These are phyloP conservation scores for Xiphias gladius DNA, from an alignment of 2,113 vertebrate species.

Conservation along the genomic window DNA sequence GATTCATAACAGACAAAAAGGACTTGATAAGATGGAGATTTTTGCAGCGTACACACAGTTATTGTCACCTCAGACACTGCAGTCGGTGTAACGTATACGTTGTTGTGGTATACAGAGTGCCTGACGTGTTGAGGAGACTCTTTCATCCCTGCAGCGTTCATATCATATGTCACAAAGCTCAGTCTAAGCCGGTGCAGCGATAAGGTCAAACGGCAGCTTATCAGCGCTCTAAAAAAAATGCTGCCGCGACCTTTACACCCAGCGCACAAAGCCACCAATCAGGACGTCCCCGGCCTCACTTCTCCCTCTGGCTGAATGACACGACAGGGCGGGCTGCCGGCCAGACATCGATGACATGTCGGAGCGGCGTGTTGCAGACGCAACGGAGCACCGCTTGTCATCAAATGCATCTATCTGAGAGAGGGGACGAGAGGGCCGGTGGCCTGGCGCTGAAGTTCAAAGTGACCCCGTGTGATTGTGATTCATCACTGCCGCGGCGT, in stretches of 20 bases:
- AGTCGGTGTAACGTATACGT: neutral
- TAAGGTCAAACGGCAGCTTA: constrained; percentile 71
- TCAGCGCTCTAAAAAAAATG: constrained; percentile 22
- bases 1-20: too few species aligned
- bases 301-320: neutral
- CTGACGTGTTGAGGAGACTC: constrained; percentile 3
- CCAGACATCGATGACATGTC: constrained; percentile 64
- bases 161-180: constrained; percentile 57
- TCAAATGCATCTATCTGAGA: constrained; percentile 66
- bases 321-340: neutral
- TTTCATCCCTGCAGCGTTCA: constrained; percentile 58
- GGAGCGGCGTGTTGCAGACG: constrained; percentile 59
- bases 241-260: constrained; percentile 61
- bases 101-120: neutral
- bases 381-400: constrained; percentile 62
- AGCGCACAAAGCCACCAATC: constrained; percentile 20
- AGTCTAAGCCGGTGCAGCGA: constrained; percentile 15
- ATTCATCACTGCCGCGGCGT: constrained; percentile 59
- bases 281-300: neutral
- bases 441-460: constrained; percentile 57
- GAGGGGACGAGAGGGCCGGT: constrained; percentile 10
- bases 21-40: too few species aligned
- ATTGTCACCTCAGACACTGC: neutral
- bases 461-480: constrained; percentile 55
- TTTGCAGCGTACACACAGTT: too few species aligned